Conservation (phyloP, 2,113 vertebrate genomes). For the Calidris pugnax region DNA sequence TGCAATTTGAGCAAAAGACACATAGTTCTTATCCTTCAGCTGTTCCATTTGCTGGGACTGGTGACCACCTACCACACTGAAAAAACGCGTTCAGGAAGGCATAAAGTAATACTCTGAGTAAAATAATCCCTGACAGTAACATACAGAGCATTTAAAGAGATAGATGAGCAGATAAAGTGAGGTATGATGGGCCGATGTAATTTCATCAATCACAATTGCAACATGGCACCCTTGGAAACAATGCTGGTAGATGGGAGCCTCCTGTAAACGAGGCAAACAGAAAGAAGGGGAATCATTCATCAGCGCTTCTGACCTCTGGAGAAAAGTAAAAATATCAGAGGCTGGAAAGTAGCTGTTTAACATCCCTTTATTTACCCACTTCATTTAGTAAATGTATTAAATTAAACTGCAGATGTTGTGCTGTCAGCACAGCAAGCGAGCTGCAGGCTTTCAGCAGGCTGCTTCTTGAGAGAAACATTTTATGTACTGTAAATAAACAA, state of each 20-base stretch:
- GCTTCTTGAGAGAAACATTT: constrained; percentile 75
- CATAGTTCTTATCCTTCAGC: neutral
- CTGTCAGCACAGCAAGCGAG: constrained; percentile 67
- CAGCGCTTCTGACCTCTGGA: constrained; percentile 41
- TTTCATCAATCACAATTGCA: constrained; percentile 38
- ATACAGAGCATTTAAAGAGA: constrained; percentile 9
- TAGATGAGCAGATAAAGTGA: constrained; percentile 23
- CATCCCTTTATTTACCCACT: constrained; percentile 73
- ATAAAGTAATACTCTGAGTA: neutral
- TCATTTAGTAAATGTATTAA: constrained; percentile 77
- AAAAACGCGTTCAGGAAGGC: neutral
- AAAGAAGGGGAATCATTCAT: constrained; percentile 11
- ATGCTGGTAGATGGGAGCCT: neutral
- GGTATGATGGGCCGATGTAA: neutral
- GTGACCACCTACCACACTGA: neutral
- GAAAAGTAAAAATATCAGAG: constrained; percentile 64
- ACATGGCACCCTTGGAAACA: neutral
- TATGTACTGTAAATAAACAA: constrained; percentile 79
- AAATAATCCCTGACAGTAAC: constrained; percentile 3
- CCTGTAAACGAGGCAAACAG: neutral
- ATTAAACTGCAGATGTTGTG: constrained; percentile 81
- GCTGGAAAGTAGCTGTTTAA: constrained; percentile 63
- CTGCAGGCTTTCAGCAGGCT: constrained; percentile 57
- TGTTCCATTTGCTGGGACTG: neutral
- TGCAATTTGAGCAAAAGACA: neutral